These are phyloP conservation scores for Amaurobius ferox DNA, from an alignment of 2,888 invertebrate species.

Conservation along the genomic window DNA sequence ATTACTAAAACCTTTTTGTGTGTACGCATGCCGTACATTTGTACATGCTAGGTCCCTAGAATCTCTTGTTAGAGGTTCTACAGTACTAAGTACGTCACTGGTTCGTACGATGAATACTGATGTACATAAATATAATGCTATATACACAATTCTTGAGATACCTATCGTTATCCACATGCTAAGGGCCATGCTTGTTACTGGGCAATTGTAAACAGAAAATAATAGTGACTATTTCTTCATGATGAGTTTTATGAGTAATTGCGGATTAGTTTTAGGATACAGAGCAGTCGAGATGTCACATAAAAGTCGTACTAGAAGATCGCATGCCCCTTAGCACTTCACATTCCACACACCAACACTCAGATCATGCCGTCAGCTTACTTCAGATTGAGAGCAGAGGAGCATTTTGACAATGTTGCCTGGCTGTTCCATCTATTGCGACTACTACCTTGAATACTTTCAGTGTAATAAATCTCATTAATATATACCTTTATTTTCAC, in stretches of 20 bases:
- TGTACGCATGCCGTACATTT: conserved; percentile 16
- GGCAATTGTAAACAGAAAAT: background rate
- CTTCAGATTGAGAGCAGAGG: background rate
- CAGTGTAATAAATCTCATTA: too few species aligned
- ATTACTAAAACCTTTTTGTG: conserved; percentile 24
- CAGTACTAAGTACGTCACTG: conserved; percentile 19
- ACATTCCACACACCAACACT: background rate
- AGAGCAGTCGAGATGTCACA: background rate
- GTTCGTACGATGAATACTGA: background rate
- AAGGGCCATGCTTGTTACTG: conserved; percentile 4
- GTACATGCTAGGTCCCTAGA: conserved; percentile 10
- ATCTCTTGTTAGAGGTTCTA: conserved; percentile 12
- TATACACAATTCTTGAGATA: conserved; percentile 19
- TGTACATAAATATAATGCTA: conserved; percentile 15
- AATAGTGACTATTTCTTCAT: conserved; percentile 2
- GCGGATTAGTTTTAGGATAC: background rate
- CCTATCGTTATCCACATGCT: conserved; percentile 18
- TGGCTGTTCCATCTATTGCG: background rate
- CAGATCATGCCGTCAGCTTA: background rate
- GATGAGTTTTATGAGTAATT: background rate
- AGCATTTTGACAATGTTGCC: conserved; percentile 22
- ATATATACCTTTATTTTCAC: too few species aligned
- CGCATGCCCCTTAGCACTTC: background rate
- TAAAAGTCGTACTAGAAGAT: conserved; percentile 3
- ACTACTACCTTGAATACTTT: background rate